Evolutionary conservation across 1,140 invertebrate genomes (phyloP).

Genomic region (Platyscapa corneri): DNA sequence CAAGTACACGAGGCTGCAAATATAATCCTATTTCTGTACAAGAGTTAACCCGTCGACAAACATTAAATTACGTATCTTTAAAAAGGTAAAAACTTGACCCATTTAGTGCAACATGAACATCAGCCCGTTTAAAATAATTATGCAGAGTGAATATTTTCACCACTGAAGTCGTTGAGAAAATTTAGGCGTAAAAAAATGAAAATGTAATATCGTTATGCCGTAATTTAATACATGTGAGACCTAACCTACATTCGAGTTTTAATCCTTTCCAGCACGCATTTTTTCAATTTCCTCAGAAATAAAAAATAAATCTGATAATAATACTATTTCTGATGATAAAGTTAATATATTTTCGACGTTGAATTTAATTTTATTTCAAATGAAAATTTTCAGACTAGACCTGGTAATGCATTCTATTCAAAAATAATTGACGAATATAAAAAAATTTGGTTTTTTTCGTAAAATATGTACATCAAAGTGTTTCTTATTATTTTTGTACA

Average conservation of each 20-base stretch:
- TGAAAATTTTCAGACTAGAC: neutral
- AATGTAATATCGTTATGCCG: neutral
- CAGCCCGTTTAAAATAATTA: neutral
- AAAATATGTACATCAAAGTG: no score
- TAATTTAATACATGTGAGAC: neutral
- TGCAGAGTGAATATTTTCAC: neutral
- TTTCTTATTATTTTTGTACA: no score
- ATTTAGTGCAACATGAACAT: neutral
- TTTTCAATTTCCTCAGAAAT: neutral
- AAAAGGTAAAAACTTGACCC: slow-evolving; percentile 13
- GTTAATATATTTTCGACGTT: neutral
- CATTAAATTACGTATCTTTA: neutral
- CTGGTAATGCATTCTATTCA: neutral
- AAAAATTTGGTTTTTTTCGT: neutral
- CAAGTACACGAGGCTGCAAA: neutral
- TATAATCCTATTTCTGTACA: neutral
- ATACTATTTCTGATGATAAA: neutral
- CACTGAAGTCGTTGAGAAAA: neutral
- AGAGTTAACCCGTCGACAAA: neutral
- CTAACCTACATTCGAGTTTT: slow-evolving; percentile 2
- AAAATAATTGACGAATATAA: neutral
- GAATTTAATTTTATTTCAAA: neutral
- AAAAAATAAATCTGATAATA: neutral
- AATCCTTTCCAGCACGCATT: neutral
- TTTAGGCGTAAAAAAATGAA: neutral